Percentiles rank a stretch among this genome's conserved stretches.
Evolutionary conservation across 2,113 vertebrate species (phyloP).

Genomic region (Murina feae): DNA sequence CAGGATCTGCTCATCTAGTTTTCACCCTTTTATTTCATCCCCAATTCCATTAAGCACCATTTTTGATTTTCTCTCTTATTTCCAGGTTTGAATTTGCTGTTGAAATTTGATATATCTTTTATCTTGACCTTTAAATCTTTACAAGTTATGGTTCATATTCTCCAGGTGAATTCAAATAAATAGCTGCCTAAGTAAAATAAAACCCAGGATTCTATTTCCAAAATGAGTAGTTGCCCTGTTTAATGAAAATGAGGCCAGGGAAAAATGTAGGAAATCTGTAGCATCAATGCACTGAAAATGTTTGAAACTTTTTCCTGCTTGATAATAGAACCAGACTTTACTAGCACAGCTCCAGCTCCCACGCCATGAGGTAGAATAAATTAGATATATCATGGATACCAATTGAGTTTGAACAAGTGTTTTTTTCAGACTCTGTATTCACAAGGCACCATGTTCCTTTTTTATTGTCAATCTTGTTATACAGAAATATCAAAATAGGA

Average conservation of each 20-base stretch:
- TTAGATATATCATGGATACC: not conserved
- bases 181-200: not conserved
- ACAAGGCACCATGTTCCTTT: not conserved
- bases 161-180: not conserved
- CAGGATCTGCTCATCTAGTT: not conserved
- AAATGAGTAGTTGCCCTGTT: not conserved
- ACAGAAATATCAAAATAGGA: slow-evolving; percentile 14
- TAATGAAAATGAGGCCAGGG: not conserved
- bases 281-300: not conserved
- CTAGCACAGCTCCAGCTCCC: not conserved
- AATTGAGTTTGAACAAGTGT: not conserved
- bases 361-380: not conserved
- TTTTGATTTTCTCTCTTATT: not conserved
- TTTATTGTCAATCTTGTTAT: not conserved
- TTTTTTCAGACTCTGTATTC: not conserved
- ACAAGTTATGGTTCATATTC: not conserved
- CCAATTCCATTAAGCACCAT: not conserved
- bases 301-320: not conserved
- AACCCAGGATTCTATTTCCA: not conserved
- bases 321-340: not conserved
- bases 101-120: not conserved
- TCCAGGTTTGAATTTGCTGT: not conserved
- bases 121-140: not conserved
- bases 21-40: not conserved
- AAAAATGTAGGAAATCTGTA: not conserved